A percentile compares a stretch with the other conserved stretches of the same genome.
phyloP scores from a whole-genome alignment of 2,797 vertebrate species.

The Anguilla megastoma region DNA sequence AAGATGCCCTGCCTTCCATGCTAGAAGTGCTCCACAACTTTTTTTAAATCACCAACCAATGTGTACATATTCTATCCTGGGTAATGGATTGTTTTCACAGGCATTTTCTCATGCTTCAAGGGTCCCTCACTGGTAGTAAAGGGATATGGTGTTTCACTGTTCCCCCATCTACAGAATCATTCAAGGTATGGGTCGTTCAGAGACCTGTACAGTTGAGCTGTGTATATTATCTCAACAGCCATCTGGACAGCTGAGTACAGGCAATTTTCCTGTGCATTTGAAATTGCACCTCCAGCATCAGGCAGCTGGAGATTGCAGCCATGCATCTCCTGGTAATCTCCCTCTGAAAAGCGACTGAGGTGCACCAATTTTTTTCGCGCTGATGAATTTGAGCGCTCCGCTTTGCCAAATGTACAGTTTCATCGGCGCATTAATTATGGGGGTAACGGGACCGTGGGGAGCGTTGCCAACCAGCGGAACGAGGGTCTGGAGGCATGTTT shows the following conservation, averaged over 20 bases:
- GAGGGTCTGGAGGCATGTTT: slow-evolving; percentile 9
- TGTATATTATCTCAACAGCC: slow-evolving; percentile 26
- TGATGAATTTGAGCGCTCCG: slow-evolving; percentile 31
- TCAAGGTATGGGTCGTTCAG: slow-evolving; percentile 19
- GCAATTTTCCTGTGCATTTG: background rate
- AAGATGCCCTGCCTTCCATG: background rate
- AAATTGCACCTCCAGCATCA: slow-evolving; percentile 12
- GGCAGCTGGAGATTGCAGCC: slow-evolving; percentile 11
- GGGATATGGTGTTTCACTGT: background rate
- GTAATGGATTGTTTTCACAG: background rate
- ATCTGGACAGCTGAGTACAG: slow-evolving; percentile 11
- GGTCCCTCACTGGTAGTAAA: background rate
- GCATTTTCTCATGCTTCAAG: background rate
- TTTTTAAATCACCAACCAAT: background rate
- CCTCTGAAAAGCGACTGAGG: slow-evolving; percentile 1
- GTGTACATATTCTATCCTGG: background rate
- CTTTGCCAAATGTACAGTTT: slow-evolving; percentile 38
- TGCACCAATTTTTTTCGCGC: background rate
- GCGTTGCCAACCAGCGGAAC: background rate
- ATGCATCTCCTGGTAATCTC: slow-evolving; percentile 6
- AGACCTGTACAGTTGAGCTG: slow-evolving; percentile 18
- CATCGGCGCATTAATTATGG: slow-evolving; percentile 45
- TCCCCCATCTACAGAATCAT: background rate
- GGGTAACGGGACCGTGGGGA: background rate
- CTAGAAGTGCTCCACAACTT: background rate